A percentile compares a stretch with the other conserved stretches of the same genome.
Evolutionary conservation across 2,797 vertebrate genomes (phyloP).

Genomic region (Odontamblyopus rebecca): DNA sequence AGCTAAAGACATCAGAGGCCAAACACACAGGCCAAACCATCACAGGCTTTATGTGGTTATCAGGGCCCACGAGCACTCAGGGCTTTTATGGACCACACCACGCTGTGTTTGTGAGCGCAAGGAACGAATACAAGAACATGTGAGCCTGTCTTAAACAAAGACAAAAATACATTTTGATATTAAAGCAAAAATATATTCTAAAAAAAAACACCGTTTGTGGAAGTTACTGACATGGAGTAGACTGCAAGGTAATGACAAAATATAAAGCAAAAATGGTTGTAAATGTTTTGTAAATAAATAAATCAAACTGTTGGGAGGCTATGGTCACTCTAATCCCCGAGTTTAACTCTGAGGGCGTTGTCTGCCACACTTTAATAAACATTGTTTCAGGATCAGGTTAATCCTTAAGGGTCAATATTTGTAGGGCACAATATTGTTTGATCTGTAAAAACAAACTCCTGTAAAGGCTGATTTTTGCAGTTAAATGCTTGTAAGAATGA

Average conservation of each 20-base stretch:
- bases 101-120: background rate
- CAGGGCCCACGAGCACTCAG: background rate
- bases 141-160: background rate
- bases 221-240: background rate
- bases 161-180: background rate
- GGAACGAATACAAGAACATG: background rate
- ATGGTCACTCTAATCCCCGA: background rate
- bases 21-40: slow-evolving; percentile 51
- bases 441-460: background rate
- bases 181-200: background rate
- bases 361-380: background rate
- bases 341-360: slow-evolving; percentile 3
- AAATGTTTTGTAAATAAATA: background rate
- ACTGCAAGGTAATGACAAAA: background rate
- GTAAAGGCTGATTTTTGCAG: background rate
- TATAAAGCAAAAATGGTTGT: background rate
- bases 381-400: background rate
- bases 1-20: slow-evolving; percentile 55
- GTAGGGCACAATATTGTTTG: background rate
- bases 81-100: slow-evolving; percentile 5
- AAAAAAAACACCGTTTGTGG: background rate
- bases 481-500: background rate
- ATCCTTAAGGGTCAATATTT: background rate
- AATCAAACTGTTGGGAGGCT: background rate
- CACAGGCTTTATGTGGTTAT: slow-evolving; percentile 11